A percentile compares a stretch with the other conserved stretches of the same genome.
phyloP scores from a whole-genome alignment of 2,888 invertebrate species.

The Blomia tropicalis region DNA sequence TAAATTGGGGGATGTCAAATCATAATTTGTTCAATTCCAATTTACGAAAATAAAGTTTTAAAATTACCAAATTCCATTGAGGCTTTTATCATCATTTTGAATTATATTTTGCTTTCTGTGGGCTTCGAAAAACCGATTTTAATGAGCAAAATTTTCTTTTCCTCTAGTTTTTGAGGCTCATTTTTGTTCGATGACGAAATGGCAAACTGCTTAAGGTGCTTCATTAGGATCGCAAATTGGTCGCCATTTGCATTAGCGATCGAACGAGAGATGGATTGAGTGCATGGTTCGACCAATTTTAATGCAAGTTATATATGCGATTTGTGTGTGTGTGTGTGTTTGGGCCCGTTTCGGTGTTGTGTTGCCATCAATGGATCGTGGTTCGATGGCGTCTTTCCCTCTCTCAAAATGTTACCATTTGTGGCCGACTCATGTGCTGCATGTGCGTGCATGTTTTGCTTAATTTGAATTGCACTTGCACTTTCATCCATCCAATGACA shows the following conservation, averaged over 20 bases:
- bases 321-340: not conserved
- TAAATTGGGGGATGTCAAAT: too few relatives aligned
- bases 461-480: conserved; percentile 15
- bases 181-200: too few relatives aligned
- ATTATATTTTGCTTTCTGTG: too few relatives aligned
- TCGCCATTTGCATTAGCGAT: not conserved
- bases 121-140: too few relatives aligned
- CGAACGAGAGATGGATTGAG: too few relatives aligned
- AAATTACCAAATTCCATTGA: too few relatives aligned
- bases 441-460: conserved; percentile 10
- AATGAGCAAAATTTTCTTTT: too few relatives aligned
- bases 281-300: too few relatives aligned
- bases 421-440: not conserved
- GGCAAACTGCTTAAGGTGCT: conserved; percentile 13
- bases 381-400: not conserved
- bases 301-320: conserved; percentile 8
- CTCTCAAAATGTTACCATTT: conserved; percentile 10
- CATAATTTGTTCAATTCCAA: too few relatives aligned
- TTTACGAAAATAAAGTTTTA: too few relatives aligned
- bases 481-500: not conserved
- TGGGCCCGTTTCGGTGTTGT: not conserved
- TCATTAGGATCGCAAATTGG: conserved; percentile 12
- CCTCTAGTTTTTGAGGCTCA: too few relatives aligned
- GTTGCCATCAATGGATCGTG: not conserved
- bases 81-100: too few relatives aligned